Conservation (phyloP, 1,140 invertebrate genomes). For the Rhyacophila brunnea region DNA sequence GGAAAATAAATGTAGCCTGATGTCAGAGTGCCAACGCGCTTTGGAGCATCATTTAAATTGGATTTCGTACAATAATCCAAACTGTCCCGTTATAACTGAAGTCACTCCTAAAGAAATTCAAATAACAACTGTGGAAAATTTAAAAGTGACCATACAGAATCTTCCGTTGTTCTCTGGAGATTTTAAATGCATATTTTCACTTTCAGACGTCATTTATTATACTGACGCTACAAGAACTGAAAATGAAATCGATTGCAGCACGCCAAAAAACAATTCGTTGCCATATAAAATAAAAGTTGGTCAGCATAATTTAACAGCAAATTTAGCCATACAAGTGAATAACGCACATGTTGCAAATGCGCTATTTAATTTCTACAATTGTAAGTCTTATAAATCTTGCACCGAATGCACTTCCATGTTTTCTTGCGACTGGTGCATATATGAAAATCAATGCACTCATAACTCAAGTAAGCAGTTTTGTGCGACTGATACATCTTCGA, state of each 20-base stretch:
- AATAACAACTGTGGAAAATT: constrained; percentile 86
- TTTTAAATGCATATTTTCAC: constrained; percentile 91
- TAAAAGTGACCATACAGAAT: constrained; percentile 89
- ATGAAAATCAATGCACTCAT: constrained; percentile 94
- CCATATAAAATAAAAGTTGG: constrained; percentile 82
- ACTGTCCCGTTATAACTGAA: constrained; percentile 92
- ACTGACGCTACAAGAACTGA: constrained; percentile 87
- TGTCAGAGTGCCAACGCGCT: constrained; percentile 88
- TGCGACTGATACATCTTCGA: constrained; percentile 87
- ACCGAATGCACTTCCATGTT: constrained; percentile 91
- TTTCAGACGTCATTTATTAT: constrained; percentile 83
- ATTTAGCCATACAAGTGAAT: constrained; percentile 87
- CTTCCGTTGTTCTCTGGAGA: constrained; percentile 84
- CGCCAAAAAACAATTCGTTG: constrained; percentile 86
- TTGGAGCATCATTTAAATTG: constrained; percentile 91
- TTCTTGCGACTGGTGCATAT: constrained; percentile 96
- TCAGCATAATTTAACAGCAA: constrained; percentile 96
- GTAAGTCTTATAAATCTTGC: constrained; percentile 92
- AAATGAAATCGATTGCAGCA: constrained; percentile 90
- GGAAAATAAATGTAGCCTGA: constrained; percentile 94
- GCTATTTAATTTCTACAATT: constrained; percentile 97
- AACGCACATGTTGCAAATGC: constrained; percentile 91
- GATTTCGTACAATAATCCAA: constrained; percentile 93
- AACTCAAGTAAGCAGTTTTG: constrained; percentile 93
- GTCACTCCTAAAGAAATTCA: constrained; percentile 89